phyloP scores from a whole-genome alignment of 2,113 vertebrate genomes.

The Ploceus nigricollis region DNA sequence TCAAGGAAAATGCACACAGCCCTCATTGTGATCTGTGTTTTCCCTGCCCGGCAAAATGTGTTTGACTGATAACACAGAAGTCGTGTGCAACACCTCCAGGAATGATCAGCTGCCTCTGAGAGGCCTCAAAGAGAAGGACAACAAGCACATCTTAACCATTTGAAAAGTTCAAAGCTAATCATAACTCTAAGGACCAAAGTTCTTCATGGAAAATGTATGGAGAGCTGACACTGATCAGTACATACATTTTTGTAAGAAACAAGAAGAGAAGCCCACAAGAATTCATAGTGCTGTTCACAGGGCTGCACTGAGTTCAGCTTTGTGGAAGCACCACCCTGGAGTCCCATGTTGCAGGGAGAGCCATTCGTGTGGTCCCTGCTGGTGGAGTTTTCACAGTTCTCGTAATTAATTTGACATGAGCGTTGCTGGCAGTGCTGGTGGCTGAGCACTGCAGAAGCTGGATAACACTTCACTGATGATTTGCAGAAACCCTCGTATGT shows the following conservation, averaged over 20 bases:
- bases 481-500: conserved; percentile 33
- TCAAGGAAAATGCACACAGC: background rate
- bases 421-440: background rate
- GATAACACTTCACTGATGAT: background rate
- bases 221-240: background rate
- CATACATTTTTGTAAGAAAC: background rate
- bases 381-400: background rate
- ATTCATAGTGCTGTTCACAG: background rate
- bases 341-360: background rate
- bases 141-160: background rate
- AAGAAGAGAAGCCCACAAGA: background rate
- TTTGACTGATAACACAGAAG: background rate
- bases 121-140: background rate
- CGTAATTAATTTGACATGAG: background rate
- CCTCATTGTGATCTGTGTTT: background rate
- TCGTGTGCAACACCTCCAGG: background rate
- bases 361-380: background rate
- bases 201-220: background rate
- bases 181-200: background rate
- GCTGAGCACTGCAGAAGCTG: background rate
- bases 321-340: background rate
- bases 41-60: background rate
- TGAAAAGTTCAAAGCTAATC: background rate
- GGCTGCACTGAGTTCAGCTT: background rate
- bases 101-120: background rate